Evolutionary conservation across 1,140 invertebrate genomes (phyloP).

Genomic region (Gonatopus flavifemur): DNA sequence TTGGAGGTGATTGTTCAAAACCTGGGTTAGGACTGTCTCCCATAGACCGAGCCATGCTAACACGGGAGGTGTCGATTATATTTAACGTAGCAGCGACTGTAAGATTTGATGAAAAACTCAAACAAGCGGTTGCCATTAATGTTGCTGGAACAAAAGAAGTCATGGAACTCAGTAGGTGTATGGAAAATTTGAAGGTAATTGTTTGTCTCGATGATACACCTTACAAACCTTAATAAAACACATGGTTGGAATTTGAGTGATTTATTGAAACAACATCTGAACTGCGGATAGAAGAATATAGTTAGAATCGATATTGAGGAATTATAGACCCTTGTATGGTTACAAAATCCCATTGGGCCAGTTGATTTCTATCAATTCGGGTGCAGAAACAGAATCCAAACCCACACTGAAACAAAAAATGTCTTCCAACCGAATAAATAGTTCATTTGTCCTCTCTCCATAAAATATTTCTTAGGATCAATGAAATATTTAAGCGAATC

Average conservation of each 20-base stretch:
- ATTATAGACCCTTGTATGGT: too few relatives aligned
- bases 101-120: conserved; percentile 81
- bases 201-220: too few relatives aligned
- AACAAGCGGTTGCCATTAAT: conserved; percentile 65
- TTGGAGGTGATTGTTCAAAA: conserved; percentile 67
- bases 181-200: conserved; percentile 65
- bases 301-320: too few relatives aligned
- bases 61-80: conserved; percentile 70
- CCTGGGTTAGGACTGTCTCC: conserved; percentile 64
- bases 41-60: conserved; percentile 61
- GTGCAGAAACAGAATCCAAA: too few relatives aligned
- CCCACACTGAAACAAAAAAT: too few relatives aligned
- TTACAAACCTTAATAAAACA: conserved; percentile 21
- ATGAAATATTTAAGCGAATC: too few relatives aligned
- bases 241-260: not conserved
- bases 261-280: not conserved
- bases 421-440: too few relatives aligned
- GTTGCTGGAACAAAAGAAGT: conserved; percentile 63
- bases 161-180: conserved; percentile 61
- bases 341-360: too few relatives aligned
- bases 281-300: not conserved
- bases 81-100: conserved; percentile 88
- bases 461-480: too few relatives aligned
- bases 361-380: too few relatives aligned
- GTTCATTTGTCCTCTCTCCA: too few relatives aligned